Percentiles rank a stretch among this genome's conserved stretches.
phyloP scores from a whole-genome alignment of 1,140 invertebrate genomes.

The Penaeus vannamei region DNA sequence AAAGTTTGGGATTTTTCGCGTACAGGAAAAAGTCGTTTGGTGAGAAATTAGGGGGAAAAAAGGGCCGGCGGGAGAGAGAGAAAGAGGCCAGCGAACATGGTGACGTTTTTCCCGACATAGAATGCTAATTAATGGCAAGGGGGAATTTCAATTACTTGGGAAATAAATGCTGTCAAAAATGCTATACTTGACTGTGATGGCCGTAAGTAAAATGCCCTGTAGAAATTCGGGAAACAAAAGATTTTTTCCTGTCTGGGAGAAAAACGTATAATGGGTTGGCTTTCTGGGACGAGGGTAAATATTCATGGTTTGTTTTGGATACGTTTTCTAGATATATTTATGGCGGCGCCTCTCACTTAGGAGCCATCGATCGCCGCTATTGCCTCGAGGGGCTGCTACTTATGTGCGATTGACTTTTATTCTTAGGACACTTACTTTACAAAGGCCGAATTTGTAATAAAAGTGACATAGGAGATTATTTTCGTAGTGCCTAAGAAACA shows the following conservation, averaged over 20 bases:
- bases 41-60: slow-evolving; percentile 58
- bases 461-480: too few relatives aligned
- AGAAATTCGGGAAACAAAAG: slow-evolving; percentile 65
- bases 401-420: too few relatives aligned
- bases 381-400: too few relatives aligned
- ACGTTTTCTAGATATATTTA: slow-evolving; percentile 58
- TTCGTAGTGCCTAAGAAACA: too few relatives aligned
- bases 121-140: slow-evolving; percentile 67
- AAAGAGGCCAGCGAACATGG: slow-evolving; percentile 10
- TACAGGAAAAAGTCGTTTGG: slow-evolving; percentile 48
- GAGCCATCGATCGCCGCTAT: not conserved
- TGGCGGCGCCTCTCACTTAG: slow-evolving; percentile 11
- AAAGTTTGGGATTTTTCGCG: slow-evolving; percentile 53
- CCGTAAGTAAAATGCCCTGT: slow-evolving; percentile 66
- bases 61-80: slow-evolving; percentile 33
- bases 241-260: slow-evolving; percentile 45
- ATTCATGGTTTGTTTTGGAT: slow-evolving; percentile 59
- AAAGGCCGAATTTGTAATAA: too few relatives aligned
- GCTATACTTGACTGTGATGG: slow-evolving; percentile 65
- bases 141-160: slow-evolving; percentile 67
- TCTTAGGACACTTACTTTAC: too few relatives aligned
- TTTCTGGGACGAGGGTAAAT: slow-evolving; percentile 49
- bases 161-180: slow-evolving; percentile 66
- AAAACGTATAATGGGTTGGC: slow-evolving; percentile 60
- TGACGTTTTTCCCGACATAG: slow-evolving; percentile 58